phyloP scores from a whole-genome alignment of 2,888 invertebrate genomes.

The Eupithecia exiguata region DNA sequence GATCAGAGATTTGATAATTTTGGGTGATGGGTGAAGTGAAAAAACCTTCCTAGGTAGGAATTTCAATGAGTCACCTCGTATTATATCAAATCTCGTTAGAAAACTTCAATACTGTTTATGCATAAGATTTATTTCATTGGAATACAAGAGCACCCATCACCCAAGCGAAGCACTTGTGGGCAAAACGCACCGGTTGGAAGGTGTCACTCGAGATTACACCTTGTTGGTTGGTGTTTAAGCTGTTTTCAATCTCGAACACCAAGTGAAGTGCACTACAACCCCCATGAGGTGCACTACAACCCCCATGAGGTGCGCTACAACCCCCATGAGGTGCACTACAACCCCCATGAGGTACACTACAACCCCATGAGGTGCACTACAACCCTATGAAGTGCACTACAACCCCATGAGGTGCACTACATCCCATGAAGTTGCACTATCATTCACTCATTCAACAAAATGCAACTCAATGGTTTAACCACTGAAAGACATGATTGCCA shows the following conservation, averaged over 20 bases:
- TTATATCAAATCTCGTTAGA: neutral
- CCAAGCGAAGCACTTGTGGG: slow-evolving; percentile 27
- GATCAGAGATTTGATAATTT: neutral
- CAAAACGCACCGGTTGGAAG: slow-evolving; percentile 36
- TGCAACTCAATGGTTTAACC: slow-evolving; percentile 32
- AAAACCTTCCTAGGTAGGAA: neutral
- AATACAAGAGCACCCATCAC: slow-evolving; percentile 17
- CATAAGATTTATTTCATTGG: neutral
- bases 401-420: slow-evolving; percentile 19
- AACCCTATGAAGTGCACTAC: slow-evolving; percentile 49
- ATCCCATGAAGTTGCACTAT: slow-evolving; percentile 50
- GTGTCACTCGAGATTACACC: slow-evolving; percentile 58
- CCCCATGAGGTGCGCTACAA: slow-evolving; percentile 27
- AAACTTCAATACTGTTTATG: neutral
- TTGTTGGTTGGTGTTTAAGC: slow-evolving; percentile 49
- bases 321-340: slow-evolving; percentile 48
- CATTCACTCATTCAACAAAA: slow-evolving; percentile 59
- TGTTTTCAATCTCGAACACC: slow-evolving; percentile 43
- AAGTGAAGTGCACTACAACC: slow-evolving; percentile 46
- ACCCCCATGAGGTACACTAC: slow-evolving; percentile 18
- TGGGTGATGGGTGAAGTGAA: slow-evolving; percentile 7
- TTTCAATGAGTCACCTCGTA: neutral
- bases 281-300: neutral
- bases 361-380: neutral
- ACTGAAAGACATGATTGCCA: neutral